phyloP scores from a whole-genome alignment of 1,140 invertebrate genomes.

The Drosophila sulfurigaster region DNA sequence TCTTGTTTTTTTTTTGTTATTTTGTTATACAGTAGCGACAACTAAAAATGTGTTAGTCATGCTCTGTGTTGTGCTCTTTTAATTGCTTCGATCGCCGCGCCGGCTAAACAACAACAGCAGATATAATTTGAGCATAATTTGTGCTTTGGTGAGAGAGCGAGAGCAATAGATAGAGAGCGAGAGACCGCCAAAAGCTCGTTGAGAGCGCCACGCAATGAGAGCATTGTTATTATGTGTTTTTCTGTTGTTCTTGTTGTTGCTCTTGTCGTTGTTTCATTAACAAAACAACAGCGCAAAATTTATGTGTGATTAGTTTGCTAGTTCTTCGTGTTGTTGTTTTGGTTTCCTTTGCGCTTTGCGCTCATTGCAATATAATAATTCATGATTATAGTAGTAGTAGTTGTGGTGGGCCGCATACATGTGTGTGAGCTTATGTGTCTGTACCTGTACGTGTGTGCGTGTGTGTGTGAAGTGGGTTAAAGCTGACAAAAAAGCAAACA shows the following conservation, averaged over 20 bases:
- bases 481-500: slow-evolving; percentile 61
- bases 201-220: slow-evolving; percentile 36
- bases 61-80: slow-evolving; percentile 43
- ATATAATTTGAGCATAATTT: slow-evolving; percentile 78
- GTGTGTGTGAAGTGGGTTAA: slow-evolving; percentile 78
- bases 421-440: neutral
- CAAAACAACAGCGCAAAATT: slow-evolving; percentile 77
- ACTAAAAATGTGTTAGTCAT: slow-evolving; percentile 62
- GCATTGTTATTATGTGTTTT: slow-evolving; percentile 7
- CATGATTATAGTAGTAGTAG: slow-evolving; percentile 50
- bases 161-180: slow-evolving; percentile 9
- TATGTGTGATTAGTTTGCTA: slow-evolving; percentile 70
- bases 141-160: slow-evolving; percentile 32
- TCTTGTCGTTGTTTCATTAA: slow-evolving; percentile 69
- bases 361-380: slow-evolving; percentile 67
- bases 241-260: slow-evolving; percentile 23
- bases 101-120: slow-evolving; percentile 78
- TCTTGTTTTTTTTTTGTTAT: slow-evolving; percentile 42
- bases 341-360: slow-evolving; percentile 62
- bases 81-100: slow-evolving; percentile 75
- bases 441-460: slow-evolving; percentile 23
- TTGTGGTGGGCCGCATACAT: slow-evolving; percentile 1
- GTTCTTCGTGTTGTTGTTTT: slow-evolving; percentile 31
- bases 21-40: slow-evolving; percentile 13
- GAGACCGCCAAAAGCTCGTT: slow-evolving; percentile 54